These are phyloP conservation scores for Lutraria lutraria DNA, from an alignment of 2,888 invertebrate species.

Conservation along the genomic window DNA sequence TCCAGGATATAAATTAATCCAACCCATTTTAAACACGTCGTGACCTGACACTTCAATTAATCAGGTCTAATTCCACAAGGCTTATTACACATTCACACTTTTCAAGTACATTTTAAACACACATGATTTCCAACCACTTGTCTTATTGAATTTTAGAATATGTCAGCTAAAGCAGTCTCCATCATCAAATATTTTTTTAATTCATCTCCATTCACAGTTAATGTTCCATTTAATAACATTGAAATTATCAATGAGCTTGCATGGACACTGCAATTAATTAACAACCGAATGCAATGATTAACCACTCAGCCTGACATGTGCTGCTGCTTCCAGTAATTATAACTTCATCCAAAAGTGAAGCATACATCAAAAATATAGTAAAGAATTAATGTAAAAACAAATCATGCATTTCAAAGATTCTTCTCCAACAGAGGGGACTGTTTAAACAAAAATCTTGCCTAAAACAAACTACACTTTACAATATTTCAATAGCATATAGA, in stretches of 20 bases:
- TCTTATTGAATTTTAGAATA: too few relatives aligned
- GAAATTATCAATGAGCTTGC: too few relatives aligned
- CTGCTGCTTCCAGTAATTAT: neutral
- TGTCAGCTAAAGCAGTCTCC: too few relatives aligned
- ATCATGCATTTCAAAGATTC: neutral
- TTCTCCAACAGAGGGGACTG: neutral
- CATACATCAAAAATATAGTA: neutral
- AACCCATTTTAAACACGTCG: neutral
- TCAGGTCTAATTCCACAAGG: neutral
- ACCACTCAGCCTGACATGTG: neutral
- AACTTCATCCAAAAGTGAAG: neutral
- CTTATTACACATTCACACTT: neutral
- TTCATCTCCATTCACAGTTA: too few relatives aligned
- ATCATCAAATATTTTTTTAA: too few relatives aligned
- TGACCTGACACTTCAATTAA: neutral
- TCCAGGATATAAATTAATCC: neutral
- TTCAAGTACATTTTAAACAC: too few relatives aligned
- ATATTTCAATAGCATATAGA: conserved; percentile 18
- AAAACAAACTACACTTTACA: neutral
- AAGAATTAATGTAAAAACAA: neutral
- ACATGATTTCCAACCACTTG: too few relatives aligned
- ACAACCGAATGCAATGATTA: too few relatives aligned
- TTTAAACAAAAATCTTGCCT: neutral
- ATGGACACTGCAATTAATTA: too few relatives aligned
- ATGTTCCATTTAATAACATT: too few relatives aligned